A percentile compares a stretch with the other conserved stretches of the same genome.
Evolutionary conservation across 1,140 invertebrate genomes (phyloP).

Genomic region (Brachionus rotundiformis): DNA sequence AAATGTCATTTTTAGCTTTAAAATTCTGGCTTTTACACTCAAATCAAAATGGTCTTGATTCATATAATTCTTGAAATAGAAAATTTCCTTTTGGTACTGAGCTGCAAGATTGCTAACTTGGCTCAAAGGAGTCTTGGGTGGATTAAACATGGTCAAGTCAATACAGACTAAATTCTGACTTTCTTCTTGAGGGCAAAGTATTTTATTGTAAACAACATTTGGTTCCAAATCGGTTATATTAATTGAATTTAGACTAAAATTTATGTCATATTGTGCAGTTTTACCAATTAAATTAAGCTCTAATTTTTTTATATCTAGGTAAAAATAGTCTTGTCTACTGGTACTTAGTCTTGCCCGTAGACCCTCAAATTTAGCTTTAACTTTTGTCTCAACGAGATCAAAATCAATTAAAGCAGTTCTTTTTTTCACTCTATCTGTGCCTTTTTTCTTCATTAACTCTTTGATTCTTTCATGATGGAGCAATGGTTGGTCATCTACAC

Average conservation of each 20-base stretch:
- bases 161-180: conserved; percentile 32
- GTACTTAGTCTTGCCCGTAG: conserved; percentile 14
- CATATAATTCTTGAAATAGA: conserved; percentile 45
- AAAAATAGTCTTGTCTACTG: conserved; percentile 27
- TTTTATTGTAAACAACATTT: background rate
- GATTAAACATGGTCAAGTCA: background rate
- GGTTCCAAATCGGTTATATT: conserved; percentile 20
- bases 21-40: background rate
- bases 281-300: conserved; percentile 5
- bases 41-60: conserved; percentile 35
- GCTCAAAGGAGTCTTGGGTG: conserved; percentile 7
- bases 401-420: background rate
- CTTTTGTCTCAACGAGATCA: background rate
- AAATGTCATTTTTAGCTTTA: conserved; percentile 15
- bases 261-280: background rate
- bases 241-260: conserved; percentile 38
- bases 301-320: background rate
- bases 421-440: background rate
- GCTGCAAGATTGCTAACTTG: background rate
- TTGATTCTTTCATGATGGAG: conserved; percentile 9
- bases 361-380: conserved; percentile 35
- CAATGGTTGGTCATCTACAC: background rate
- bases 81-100: conserved; percentile 32
- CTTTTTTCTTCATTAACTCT: background rate
- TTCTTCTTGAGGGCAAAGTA: conserved; percentile 37